Evolutionary conservation across 1,140 invertebrate species (phyloP), one percentile per base, ranked within the genome.

Genomic region (Bilobella aurantiaca): DNA sequence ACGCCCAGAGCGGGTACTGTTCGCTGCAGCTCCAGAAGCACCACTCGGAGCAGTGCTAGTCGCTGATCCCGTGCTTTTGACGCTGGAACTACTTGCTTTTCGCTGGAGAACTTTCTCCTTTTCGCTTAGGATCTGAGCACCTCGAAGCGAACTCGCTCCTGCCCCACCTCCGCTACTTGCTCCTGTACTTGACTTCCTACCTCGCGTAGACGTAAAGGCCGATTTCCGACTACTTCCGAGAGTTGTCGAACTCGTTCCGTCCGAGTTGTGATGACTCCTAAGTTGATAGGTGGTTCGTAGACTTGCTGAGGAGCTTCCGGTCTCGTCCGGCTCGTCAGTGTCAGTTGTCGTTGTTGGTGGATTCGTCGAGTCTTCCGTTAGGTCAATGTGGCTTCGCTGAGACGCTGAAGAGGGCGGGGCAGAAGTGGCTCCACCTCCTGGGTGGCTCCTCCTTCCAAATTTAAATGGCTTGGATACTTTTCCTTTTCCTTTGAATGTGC

Each of bases 91-190:
- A 12, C 21, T 53, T 37, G 27, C 30, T n/a, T 67, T 69, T 62
- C 49, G 42, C 34, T 59, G 8, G 30, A 72, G 66, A 61, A 49
- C 61, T 56, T 53, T 69, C 47, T 72, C 70, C 62, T 72, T 72
- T 21, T 69, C 68, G 42, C 67, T 69, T 14, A 72, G 47, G 63
- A 71, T 71, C 21, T 71, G 65, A 2, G 70, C 70, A 29, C 59
- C 57, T 47, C 70, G 64, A 3, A 69, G 58, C 1, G 61, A 16
- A n/a, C 3, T 25, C 42, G 27, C 37, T 49, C 23, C 23, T 63
- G 58, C n/a, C 31, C 5, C 58, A 8, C 18, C 42, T 63, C 27
- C n/a, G 5, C 37, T 25, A n/a, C 25, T 63, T 63, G 28, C 61
- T 37, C 8, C 58, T 60, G 8, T 62, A n/a, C 30, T 59, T 32